Evolutionary conservation across 2,888 invertebrate species (phyloP).

Genomic region (Ormyrus thymus): DNA sequence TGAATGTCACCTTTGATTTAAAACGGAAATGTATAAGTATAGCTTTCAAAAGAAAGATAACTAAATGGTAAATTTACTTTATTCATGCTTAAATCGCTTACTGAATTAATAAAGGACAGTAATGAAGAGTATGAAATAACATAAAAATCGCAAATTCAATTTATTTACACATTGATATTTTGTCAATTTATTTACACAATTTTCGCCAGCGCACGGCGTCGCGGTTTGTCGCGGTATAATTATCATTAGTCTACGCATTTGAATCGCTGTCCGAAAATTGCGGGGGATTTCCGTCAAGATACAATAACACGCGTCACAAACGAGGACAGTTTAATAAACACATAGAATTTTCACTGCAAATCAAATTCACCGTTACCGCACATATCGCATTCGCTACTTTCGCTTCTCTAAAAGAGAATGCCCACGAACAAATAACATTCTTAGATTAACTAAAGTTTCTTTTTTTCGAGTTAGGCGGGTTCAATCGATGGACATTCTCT

Average conservation of each 20-base stretch:
- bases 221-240: slow-evolving; percentile 43
- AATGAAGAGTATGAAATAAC: background rate
- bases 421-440: too few relatives aligned
- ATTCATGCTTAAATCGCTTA: too few relatives aligned
- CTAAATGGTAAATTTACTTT: too few relatives aligned
- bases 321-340: slow-evolving; percentile 37
- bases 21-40: too few relatives aligned
- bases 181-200: slow-evolving; percentile 52
- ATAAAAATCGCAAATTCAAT: background rate
- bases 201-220: slow-evolving; percentile 18
- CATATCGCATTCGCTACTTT: background rate
- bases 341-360: slow-evolving; percentile 37
- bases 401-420: background rate
- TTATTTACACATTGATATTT: slow-evolving; percentile 22
- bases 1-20: background rate
- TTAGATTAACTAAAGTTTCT: too few relatives aligned
- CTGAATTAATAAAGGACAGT: too few relatives aligned
- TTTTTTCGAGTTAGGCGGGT: too few relatives aligned
- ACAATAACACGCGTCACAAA: slow-evolving; percentile 49
- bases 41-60: too few relatives aligned
- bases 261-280: slow-evolving; percentile 40
- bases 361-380: slow-evolving; percentile 33
- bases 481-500: too few relatives aligned
- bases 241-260: slow-evolving; percentile 40
- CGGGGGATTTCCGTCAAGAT: slow-evolving; percentile 25